A percentile compares a stretch with the other conserved stretches of the same genome.
phyloP scores from a whole-genome alignment of 2,113 vertebrate genomes.

The Campylorhamphus procurvoides region DNA sequence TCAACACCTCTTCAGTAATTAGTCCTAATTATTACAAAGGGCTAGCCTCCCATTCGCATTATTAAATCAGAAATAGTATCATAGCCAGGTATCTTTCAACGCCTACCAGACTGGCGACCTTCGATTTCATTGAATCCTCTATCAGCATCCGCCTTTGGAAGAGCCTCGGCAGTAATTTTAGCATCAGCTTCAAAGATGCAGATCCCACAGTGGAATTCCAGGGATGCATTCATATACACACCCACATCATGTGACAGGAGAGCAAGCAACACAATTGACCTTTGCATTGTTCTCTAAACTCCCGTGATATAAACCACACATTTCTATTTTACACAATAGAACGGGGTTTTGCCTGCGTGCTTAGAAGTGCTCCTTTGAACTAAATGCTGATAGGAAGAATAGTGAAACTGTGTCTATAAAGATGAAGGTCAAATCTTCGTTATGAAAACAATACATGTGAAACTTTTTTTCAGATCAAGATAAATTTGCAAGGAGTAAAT shows the following conservation, averaged over 20 bases:
- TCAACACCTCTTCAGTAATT: constrained; percentile 99
- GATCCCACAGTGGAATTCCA: constrained; percentile 85
- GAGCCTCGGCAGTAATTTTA: constrained; percentile 80
- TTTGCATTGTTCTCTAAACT: constrained; percentile 72
- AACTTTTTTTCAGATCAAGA: neutral
- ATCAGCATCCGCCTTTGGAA: constrained; percentile 83
- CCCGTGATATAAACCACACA: constrained; percentile 41
- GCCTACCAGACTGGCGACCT: constrained; percentile 88
- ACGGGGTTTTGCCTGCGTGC: neutral
- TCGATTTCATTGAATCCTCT: constrained; percentile 97
- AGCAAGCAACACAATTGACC: constrained; percentile 70
- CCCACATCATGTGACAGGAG: constrained; percentile 60
- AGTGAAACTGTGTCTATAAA: neutral
- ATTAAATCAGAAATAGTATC: constrained; percentile 99
- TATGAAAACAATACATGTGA: neutral
- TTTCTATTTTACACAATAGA: constrained; percentile 21
- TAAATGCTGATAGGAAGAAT: constrained; percentile 14
- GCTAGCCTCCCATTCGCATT: constrained; percentile 98
- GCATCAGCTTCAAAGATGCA: constrained; percentile 89
- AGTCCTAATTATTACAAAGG: constrained; percentile 99
- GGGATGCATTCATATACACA: constrained; percentile 69
- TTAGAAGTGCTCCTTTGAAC: constrained; percentile 43
- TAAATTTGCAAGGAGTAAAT: constrained; percentile 16
- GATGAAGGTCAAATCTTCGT: constrained; percentile 13
- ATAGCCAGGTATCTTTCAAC: constrained; percentile 96